Percentiles rank a stretch among this genome's conserved stretches.
phyloP scores from a whole-genome alignment of 1,140 invertebrate species.

The Cyclina sinensis region DNA sequence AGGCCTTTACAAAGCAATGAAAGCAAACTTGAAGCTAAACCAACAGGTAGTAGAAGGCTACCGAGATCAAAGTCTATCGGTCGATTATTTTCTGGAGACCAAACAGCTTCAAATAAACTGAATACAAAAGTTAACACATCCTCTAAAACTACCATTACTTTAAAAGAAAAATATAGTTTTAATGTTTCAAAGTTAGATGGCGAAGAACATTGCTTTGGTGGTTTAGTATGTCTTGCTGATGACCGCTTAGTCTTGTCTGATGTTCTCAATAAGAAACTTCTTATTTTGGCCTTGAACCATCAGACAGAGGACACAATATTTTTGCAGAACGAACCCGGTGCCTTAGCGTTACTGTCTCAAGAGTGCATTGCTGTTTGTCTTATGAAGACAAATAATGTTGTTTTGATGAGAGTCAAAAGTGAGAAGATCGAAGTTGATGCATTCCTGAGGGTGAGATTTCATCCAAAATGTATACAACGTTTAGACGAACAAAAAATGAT shows the following conservation, averaged over 20 bases:
- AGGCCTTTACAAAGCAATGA: no score
- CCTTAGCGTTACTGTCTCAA: background rate
- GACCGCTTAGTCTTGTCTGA: background rate
- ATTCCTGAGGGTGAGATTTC: background rate
- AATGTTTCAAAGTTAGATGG: no score
- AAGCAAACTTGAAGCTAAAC: no score
- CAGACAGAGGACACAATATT: background rate
- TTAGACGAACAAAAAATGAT: background rate
- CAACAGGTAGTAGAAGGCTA: background rate
- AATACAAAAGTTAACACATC: no score
- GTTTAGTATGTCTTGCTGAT: slow-evolving; percentile 1
- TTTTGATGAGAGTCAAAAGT: background rate
- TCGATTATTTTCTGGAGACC: background rate
- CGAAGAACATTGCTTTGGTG: background rate
- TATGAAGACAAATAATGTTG: background rate
- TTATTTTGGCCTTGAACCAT: background rate
- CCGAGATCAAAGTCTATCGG: background rate
- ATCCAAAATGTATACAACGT: background rate
- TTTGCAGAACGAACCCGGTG: background rate
- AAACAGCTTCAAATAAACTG: background rate
- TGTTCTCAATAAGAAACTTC: background rate
- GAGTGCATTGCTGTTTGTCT: background rate
- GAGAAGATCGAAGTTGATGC: background rate
- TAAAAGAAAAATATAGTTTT: no score
- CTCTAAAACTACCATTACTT: no score